Evolutionary conservation across 2,888 invertebrate species (phyloP).

Genomic region (Rotaria socialis): DNA sequence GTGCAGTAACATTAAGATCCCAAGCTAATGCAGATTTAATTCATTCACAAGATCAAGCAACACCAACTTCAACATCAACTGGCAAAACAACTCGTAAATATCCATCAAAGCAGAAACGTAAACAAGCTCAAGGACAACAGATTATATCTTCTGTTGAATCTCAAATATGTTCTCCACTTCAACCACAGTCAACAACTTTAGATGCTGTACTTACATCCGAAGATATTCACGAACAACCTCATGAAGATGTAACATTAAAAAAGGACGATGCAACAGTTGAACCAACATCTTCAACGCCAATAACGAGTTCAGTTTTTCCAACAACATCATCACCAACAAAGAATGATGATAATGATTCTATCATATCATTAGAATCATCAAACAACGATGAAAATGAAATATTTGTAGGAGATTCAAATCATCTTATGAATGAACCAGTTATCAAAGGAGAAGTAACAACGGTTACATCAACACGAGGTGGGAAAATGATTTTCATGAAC

Average conservation of each 20-base stretch:
- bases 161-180: background rate
- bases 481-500: no score
- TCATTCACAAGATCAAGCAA: constrained; percentile 5
- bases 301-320: no score
- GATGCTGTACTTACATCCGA: background rate
- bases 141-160: background rate
- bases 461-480: no score
- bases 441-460: no score
- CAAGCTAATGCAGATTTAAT: background rate
- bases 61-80: background rate
- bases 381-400: no score
- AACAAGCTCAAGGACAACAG: background rate
- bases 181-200: background rate
- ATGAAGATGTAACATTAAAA: background rate
- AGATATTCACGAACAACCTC: background rate
- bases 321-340: no score
- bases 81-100: background rate
- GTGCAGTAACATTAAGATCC: background rate
- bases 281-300: background rate
- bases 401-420: no score
- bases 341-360: no score
- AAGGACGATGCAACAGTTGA: background rate
- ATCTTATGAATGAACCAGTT: no score
- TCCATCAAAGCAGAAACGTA: background rate
- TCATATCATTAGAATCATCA: no score